Percentiles rank a stretch among this genome's conserved stretches.
phyloP scores from a whole-genome alignment of 2,797 vertebrate species.

The Coregonus suidteri region DNA sequence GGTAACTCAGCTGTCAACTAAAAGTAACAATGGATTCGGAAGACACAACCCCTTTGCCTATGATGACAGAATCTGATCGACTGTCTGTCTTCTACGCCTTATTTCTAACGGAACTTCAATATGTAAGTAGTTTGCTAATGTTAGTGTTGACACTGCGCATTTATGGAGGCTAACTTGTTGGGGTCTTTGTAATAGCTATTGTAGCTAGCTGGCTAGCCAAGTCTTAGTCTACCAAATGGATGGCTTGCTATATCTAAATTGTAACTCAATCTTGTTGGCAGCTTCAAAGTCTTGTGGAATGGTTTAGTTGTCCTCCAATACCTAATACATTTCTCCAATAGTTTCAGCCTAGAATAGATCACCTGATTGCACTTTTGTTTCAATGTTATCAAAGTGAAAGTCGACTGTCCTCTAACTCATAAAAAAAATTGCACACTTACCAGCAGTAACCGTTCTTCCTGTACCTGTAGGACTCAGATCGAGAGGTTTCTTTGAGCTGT shows the following conservation, averaged over 20 bases:
- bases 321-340: not conserved
- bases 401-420: not conserved
- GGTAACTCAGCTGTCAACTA: not conserved
- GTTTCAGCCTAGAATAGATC: not conserved
- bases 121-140: constrained; percentile 63
- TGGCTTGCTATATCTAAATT: not conserved
- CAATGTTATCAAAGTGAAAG: not conserved
- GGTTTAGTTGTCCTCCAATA: not conserved
- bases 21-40: constrained; percentile 15
- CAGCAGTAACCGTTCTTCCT: not conserved
- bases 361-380: not conserved
- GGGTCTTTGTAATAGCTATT: not conserved
- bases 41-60: constrained; percentile 28
- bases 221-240: not conserved
- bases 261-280: not conserved
- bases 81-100: constrained; percentile 49
- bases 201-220: not conserved
- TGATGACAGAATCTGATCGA: constrained; percentile 56
- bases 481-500: not conserved
- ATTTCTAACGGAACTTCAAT: constrained; percentile 60
- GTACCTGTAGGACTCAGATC: not conserved
- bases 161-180: not conserved
- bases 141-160: not conserved
- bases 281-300: not conserved
- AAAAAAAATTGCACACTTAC: not conserved